A percentile compares a stretch with the other conserved stretches of the same genome.
phyloP scores from a whole-genome alignment of 2,113 vertebrate species.

The Hippocampus mohnikei region DNA sequence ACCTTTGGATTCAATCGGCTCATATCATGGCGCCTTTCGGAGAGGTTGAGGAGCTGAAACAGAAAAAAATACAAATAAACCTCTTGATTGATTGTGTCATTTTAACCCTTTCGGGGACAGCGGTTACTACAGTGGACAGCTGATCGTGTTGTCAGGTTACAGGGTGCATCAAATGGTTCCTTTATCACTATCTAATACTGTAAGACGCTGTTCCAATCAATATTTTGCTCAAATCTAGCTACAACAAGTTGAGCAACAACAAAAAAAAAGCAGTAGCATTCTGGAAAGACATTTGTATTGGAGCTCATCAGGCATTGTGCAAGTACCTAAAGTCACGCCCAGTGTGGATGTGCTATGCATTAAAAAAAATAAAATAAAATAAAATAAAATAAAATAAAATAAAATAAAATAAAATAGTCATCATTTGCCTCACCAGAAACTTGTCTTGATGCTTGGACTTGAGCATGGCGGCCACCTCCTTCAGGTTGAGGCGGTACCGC shows the following conservation, averaged over 20 bases:
- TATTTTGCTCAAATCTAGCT: neutral
- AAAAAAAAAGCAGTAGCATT: neutral
- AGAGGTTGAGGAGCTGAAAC: slow-evolving; percentile 87
- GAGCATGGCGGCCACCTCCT: slow-evolving; percentile 86
- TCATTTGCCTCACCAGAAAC: slow-evolving; percentile 77
- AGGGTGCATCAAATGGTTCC: too few relatives aligned
- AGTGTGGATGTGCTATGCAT: neutral
- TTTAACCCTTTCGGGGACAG: neutral
- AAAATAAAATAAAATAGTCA: neutral
- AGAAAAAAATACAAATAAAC: neutral
- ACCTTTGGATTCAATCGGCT: slow-evolving; percentile 84
- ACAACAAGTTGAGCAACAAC: neutral
- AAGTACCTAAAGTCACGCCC: neutral
- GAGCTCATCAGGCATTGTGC: neutral
- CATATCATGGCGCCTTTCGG: slow-evolving; percentile 84
- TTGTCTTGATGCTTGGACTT: slow-evolving; percentile 90
- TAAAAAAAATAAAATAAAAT: too few relatives aligned
- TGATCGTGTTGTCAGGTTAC: too few relatives aligned
- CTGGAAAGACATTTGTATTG: neutral
- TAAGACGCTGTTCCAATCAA: neutral
- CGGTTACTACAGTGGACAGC: too few relatives aligned
- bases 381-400: neutral
- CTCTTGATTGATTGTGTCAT: neutral
- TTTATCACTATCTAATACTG: neutral
- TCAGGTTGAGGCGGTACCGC: slow-evolving; percentile 82